Conservation (phyloP, 2,888 invertebrate species). For the Andrena marginata region DNA sequence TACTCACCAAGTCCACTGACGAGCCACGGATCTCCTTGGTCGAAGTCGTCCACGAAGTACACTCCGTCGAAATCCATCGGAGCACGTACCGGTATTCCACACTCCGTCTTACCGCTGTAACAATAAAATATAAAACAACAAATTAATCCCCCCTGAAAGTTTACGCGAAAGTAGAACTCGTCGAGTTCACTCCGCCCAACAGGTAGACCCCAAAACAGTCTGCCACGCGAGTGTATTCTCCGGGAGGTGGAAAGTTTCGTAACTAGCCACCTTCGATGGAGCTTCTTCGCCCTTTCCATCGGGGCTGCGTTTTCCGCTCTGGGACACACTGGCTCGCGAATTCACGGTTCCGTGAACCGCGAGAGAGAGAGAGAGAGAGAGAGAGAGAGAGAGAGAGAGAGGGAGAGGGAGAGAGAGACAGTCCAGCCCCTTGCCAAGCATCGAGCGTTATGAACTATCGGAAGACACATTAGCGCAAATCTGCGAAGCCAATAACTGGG, state of each 20-base stretch:
- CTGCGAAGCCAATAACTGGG: slow-evolving; percentile 83
- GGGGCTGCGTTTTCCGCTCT: slow-evolving; percentile 17
- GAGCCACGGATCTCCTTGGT: too few relatives aligned
- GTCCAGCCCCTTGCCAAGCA: slow-evolving; percentile 32
- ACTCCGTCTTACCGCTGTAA: not conserved
- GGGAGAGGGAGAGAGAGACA: not conserved
- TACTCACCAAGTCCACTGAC: not conserved
- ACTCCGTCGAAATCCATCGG: not conserved
- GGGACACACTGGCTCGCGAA: slow-evolving; percentile 70
- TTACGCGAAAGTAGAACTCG: not conserved
- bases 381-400: slow-evolving; percentile 1
- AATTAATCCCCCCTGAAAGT: slow-evolving; percentile 8
- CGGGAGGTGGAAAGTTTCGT: slow-evolving; percentile 17
- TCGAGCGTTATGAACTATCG: slow-evolving; percentile 79
- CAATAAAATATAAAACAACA: not conserved
- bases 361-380: not conserved
- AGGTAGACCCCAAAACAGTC: not conserved
- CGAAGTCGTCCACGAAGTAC: not conserved
- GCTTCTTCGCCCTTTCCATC: slow-evolving; percentile 2
- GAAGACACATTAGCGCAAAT: slow-evolving; percentile 83
- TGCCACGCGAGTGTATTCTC: not conserved
- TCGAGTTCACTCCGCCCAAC: not conserved
- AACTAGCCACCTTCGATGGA: slow-evolving; percentile 14
- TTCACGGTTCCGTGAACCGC: slow-evolving; percentile 76
- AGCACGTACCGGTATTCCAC: not conserved